Evolutionary conservation across 64 coral and sea anemone genomes (phyloP).

Genomic region (Stichodactyla mertensii): DNA sequence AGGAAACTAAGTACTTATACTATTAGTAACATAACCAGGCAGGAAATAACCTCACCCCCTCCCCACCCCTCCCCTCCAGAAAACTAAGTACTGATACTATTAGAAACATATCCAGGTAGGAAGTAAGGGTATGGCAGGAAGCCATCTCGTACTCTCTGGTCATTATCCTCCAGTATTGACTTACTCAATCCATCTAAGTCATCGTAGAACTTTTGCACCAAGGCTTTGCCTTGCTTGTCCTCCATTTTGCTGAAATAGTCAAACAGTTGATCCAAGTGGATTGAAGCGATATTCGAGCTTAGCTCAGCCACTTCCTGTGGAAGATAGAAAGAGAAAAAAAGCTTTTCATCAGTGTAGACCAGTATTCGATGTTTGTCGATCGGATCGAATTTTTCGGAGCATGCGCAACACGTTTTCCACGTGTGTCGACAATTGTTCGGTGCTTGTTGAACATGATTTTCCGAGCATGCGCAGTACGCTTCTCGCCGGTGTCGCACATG

Average conservation of each 20-base stretch:
- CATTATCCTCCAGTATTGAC: conserved; percentile 62
- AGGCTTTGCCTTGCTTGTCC: conserved; percentile 52
- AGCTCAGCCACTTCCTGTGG: conserved; percentile 84
- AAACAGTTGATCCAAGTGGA: conserved; percentile 84
- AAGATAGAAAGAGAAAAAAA: not conserved
- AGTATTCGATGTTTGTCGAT: too few species aligned
- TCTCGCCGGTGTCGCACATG: too few species aligned
- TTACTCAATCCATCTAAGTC: conserved; percentile 51
- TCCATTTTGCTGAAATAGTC: conserved; percentile 75
- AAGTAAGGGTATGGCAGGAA: conserved; percentile 92
- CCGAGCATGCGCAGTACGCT: too few species aligned
- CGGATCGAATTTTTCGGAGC: too few species aligned
- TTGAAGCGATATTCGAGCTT: conserved; percentile 76
- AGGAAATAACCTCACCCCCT: too few species aligned
- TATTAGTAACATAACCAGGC: too few species aligned
- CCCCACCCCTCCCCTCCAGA: not conserved
- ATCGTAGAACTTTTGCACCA: conserved; percentile 56
- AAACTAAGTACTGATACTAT: conserved; percentile 78
- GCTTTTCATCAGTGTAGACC: too few species aligned
- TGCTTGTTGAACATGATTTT: too few species aligned
- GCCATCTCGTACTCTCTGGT: conserved; percentile 41
- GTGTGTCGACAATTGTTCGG: too few species aligned
- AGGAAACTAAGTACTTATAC: not conserved
- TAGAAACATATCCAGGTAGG: conserved; percentile 75
- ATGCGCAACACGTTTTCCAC: too few species aligned